Evolutionary conservation across 2,888 invertebrate species (phyloP), one percentile per base, ranked within the genome.

Genomic region (Lasioglossum figueresi): DNA sequence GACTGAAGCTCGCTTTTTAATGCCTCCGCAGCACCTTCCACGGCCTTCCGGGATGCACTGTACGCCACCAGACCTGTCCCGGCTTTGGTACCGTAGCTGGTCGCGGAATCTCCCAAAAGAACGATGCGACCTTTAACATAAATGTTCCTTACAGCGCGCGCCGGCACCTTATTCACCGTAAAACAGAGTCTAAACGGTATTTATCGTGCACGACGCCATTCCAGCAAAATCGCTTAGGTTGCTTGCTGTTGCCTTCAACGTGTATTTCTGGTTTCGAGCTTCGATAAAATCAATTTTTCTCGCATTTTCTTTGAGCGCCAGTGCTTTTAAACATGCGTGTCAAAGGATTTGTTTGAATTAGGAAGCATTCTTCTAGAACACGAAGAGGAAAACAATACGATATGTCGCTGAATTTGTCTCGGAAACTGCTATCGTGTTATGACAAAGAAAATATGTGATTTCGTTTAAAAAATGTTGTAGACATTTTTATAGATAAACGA

Each of bases 1-100:
- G 97, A 96, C 79, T 96, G 96, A 87, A 98, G 95, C 89, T 97
- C 97, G 70, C 96, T 96, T 52, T 97, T 96, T 85, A 98, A 94
- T 10, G 97, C 97, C 52, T 97, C 96, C 84, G 97, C 97, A 8
- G 97, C 98, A 80, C 98, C 98, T 95, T 97, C 97, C 27, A 98
- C 97, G 12, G 98, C 98, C 95, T 97, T 97, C 59, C 97, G 96
- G 0, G 96, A 97, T 8, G 96, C 96, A 83, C 95, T 96, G 91
- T 96, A 96, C 76, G 96, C 96, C 43, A 96, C 96, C 85, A 96
- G 92, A 43, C 96, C 96, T 23, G 95, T 95, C 31, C 96, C 95
- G 63, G 94, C 93, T 85, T 94, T 95, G 63, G 96, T 95, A 79
- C 96, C 95, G 88, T 96, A 92, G 84, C 92, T 93, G 37, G 84